Evolutionary conservation across 2,888 invertebrate genomes (phyloP).

Genomic region (Druceiella hillmani): DNA sequence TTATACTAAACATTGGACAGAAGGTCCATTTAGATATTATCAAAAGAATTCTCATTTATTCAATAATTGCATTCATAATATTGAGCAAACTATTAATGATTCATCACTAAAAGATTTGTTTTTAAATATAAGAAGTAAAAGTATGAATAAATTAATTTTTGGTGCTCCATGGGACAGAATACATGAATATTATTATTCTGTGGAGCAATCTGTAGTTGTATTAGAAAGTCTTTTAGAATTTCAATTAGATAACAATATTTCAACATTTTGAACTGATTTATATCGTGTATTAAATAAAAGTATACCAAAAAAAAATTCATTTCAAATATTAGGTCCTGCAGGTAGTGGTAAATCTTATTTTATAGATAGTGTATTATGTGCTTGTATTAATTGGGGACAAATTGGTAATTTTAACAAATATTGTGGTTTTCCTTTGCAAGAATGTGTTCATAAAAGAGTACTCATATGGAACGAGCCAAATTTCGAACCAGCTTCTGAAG

Average conservation of each 20-base stretch:
- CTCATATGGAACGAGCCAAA: constrained; percentile 23
- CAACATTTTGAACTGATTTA: constrained; percentile 3
- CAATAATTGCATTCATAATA: constrained; percentile 9
- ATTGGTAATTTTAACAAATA: constrained; percentile 16
- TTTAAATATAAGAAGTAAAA: constrained; percentile 6
- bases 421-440: constrained; percentile 20
- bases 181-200: constrained; percentile 5
- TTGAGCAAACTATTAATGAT: constrained; percentile 7
- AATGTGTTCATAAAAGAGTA: constrained; percentile 18
- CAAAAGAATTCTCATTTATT: constrained; percentile 8
- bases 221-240: no score
- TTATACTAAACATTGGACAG: constrained; percentile 10
- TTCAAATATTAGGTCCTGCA: constrained; percentile 13
- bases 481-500: constrained; percentile 18
- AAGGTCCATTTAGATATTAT: constrained; percentile 9
- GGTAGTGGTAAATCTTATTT: constrained; percentile 12
- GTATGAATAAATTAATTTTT: constrained; percentile 10
- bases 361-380: constrained; percentile 12
- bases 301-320: constrained; percentile 12
- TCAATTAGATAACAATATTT: no score
- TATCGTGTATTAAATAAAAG: constrained; percentile 1
- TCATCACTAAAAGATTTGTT: constrained; percentile 6
- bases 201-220: no score
- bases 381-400: constrained; percentile 13
- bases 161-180: constrained; percentile 10